These are phyloP conservation scores for Centrocercus urophasianus DNA, from an alignment of 2,113 vertebrate species.

Conservation along the genomic window DNA sequence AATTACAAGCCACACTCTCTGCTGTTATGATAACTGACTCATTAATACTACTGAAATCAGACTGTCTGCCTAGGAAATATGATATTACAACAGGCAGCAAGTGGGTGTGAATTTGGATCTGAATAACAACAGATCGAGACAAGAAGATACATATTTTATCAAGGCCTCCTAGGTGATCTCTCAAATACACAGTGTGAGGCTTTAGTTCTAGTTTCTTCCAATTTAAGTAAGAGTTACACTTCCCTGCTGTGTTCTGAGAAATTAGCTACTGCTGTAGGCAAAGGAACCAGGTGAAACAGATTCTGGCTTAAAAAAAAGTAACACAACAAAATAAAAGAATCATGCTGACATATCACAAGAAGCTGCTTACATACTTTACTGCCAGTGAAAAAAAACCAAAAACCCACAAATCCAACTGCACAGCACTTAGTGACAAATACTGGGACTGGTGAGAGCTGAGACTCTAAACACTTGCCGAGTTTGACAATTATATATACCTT, in stretches of 20 bases:
- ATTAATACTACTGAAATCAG: background rate
- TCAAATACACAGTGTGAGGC: background rate
- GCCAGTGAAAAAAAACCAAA: background rate
- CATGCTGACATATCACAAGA: background rate
- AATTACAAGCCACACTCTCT: background rate
- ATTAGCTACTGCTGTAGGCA: constrained; percentile 22
- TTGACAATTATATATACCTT: background rate
- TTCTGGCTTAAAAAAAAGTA: background rate
- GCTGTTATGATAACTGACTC: background rate
- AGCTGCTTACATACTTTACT: background rate
- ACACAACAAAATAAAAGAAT: background rate
- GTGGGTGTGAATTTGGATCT: background rate
- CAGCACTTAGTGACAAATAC: background rate
- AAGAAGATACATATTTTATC: constrained; percentile 4
- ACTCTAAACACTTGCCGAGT: background rate
- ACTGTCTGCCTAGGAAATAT: background rate
- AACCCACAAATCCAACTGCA: background rate
- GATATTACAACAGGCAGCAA: background rate
- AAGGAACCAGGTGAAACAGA: constrained; percentile 14
- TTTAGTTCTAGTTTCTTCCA: constrained; percentile 9
- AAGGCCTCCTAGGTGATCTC: constrained; percentile 14
- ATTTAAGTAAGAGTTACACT: constrained; percentile 51
- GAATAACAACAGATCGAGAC: constrained; percentile 4
- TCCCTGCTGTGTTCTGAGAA: constrained; percentile 42
- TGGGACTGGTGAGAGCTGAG: background rate